Evolutionary conservation across 2,888 invertebrate species (phyloP).

Genomic region (Clunio marinus): DNA sequence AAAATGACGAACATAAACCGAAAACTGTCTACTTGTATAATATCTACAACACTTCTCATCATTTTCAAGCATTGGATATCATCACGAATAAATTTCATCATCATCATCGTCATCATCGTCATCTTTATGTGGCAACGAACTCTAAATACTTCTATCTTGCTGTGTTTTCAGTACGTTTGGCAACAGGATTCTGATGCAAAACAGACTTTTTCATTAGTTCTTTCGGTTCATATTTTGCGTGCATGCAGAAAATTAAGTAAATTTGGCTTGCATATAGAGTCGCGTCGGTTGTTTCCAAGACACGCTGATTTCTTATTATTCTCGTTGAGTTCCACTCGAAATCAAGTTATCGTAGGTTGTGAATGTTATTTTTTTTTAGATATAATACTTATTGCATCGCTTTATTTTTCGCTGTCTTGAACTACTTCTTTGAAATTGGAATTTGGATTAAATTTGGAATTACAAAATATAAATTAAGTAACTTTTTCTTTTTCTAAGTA

Average conservation of each 20-base stretch:
- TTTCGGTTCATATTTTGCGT: constrained; percentile 7
- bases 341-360: constrained; percentile 37
- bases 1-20: too few species aligned
- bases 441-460: too few species aligned
- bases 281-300: not conserved
- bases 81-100: constrained; percentile 1
- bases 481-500: too few species aligned
- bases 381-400: not conserved
- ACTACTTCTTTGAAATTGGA: too few species aligned
- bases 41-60: not conserved
- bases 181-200: constrained; percentile 32
- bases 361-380: constrained; percentile 19
- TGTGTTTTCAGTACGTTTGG: constrained; percentile 34
- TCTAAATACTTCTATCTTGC: constrained; percentile 19
- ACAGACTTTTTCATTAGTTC: not conserved
- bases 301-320: constrained; percentile 23
- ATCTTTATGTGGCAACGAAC: constrained; percentile 9
- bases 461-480: too few species aligned
- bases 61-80: not conserved
- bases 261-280: constrained; percentile 25
- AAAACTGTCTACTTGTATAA: too few species aligned
- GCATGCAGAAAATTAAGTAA: constrained; percentile 15
- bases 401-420: constrained; percentile 16
- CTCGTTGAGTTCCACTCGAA: constrained; percentile 33
- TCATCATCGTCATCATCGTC: constrained; percentile 16